These are phyloP conservation scores for Aphidius ervi DNA, from an alignment of 1,140 invertebrate genomes.

Conservation along the genomic window DNA sequence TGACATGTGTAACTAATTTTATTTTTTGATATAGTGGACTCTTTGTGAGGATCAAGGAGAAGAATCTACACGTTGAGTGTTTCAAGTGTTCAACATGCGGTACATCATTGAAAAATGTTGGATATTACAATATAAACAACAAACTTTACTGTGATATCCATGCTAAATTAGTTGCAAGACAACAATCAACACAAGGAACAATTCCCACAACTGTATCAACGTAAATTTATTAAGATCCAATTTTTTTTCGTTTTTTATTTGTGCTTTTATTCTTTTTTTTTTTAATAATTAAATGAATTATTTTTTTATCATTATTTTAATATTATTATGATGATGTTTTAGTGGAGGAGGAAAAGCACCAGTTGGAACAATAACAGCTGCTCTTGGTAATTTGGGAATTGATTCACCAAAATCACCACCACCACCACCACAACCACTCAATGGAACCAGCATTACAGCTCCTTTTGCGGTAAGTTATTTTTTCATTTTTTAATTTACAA, in stretches of 20 bases:
- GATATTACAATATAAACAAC: conserved; percentile 93
- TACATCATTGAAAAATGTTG: conserved; percentile 90
- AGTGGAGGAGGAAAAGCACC: conserved; percentile 62
- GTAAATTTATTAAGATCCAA: conserved; percentile 58
- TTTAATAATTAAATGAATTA: too few relatives aligned
- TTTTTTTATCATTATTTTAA: neutral
- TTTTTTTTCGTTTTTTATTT: neutral
- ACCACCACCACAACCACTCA: conserved; percentile 28
- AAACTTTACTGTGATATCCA: conserved; percentile 96
- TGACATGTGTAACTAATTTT: conserved; percentile 13
- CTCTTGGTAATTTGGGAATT: conserved; percentile 49
- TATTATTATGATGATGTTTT: conserved; percentile 9
- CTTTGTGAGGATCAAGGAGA: conserved; percentile 93
- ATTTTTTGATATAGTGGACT: conserved; percentile 70
- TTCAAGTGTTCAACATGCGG: conserved; percentile 96
- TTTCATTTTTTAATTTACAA: too few relatives aligned
- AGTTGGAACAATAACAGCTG: conserved; percentile 62
- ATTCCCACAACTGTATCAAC: conserved; percentile 75
- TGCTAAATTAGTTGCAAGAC: conserved; percentile 81
- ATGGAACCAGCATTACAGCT: conserved; percentile 32
- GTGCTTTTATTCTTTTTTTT: too few relatives aligned
- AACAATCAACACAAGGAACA: conserved; percentile 70
- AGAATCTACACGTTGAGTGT: conserved; percentile 93
- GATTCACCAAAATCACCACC: conserved; percentile 55
- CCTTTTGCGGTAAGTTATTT: conserved; percentile 47